Conservation (phyloP, 2,797 vertebrate species). For the Sandelia bainsii region DNA sequence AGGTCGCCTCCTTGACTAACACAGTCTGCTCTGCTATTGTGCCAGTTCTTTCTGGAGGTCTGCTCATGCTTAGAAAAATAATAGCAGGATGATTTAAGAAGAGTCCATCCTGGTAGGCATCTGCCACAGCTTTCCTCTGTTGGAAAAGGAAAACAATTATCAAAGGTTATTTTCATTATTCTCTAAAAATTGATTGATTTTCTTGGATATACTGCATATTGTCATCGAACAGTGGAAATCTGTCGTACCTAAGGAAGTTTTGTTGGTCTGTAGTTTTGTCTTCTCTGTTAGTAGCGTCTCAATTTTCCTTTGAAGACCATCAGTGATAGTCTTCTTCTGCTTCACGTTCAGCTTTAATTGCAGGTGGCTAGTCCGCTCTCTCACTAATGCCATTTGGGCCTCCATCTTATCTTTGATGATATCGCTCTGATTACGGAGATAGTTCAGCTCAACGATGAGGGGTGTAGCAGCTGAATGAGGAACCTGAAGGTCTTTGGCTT, state of each 20-base stretch:
- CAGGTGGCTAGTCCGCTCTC: slow-evolving; percentile 9
- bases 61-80: slow-evolving; percentile 54
- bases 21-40: slow-evolving; percentile 66
- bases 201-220: background rate
- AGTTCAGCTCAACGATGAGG: slow-evolving; percentile 58
- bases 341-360: slow-evolving; percentile 39
- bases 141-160: background rate
- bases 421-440: slow-evolving; percentile 62
- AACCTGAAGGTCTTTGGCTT: slow-evolving; percentile 44
- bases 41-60: slow-evolving; percentile 62
- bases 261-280: slow-evolving; percentile 38
- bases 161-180: background rate
- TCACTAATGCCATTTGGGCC: slow-evolving; percentile 31
- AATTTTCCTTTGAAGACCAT: slow-evolving; percentile 51
- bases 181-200: background rate
- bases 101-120: slow-evolving; percentile 67
- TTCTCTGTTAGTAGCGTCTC: slow-evolving; percentile 39
- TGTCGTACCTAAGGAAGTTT: slow-evolving; percentile 52
- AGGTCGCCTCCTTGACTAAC: slow-evolving; percentile 52
- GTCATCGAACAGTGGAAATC: background rate
- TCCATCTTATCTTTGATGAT: slow-evolving; percentile 41
- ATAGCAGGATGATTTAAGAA: slow-evolving; percentile 71
- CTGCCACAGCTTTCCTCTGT: slow-evolving; percentile 72
- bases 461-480: slow-evolving; percentile 26
- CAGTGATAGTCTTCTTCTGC: slow-evolving; percentile 23